Base-by-base conservation (phyloP, 1,140 invertebrate genomes). In the Cyclargus thomasi region DNA sequence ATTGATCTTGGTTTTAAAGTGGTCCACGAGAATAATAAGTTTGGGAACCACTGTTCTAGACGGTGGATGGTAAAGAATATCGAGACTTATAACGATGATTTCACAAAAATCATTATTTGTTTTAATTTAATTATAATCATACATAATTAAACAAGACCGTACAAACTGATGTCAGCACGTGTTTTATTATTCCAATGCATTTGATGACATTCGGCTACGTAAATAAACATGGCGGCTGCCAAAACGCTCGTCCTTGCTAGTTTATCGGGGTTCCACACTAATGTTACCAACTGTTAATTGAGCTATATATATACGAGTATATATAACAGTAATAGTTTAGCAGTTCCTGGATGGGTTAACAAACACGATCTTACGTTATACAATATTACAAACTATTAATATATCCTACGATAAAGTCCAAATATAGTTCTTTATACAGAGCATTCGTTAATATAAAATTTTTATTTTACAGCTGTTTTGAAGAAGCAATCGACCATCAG, bases 401-500 rank as follows among this genome's bases (percentile, higher is more conserved):
- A n/a, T n/a, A n/a, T n/a, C n/a, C n/a, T n/a, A n/a, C n/a, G n/a
- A n/a, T n/a, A n/a, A n/a, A n/a, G n/a, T n/a, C n/a, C n/a, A n/a
- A n/a, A n/a, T n/a, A n/a, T n/a, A n/a, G n/a, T n/a, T n/a, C n/a
- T n/a, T n/a, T n/a, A n/a, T n/a, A n/a, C n/a, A n/a, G n/a, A n/a
- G n/a, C n/a, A n/a, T n/a, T n/a, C n/a, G 10, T 35, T 21, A 39
- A 20, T 14, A 64, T 14, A 47, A 0, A 18, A 16, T 39, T 16
- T 20, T 14, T 71, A 29, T 57, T 70, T 88, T 82, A 57, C 78
- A 90, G 87, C 87, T 68, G 80, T 78, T 23, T 71, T 90, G 64
- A 88, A 85, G 68, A 88, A 88, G 69, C 88, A 90, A 67, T 22
- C 86, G 1, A 88, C 88, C 10, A 75, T 90, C 63, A 86, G 75